Evolutionary conservation across 2,888 invertebrate genomes (phyloP).

Genomic region (Polydrusus cervinus): DNA sequence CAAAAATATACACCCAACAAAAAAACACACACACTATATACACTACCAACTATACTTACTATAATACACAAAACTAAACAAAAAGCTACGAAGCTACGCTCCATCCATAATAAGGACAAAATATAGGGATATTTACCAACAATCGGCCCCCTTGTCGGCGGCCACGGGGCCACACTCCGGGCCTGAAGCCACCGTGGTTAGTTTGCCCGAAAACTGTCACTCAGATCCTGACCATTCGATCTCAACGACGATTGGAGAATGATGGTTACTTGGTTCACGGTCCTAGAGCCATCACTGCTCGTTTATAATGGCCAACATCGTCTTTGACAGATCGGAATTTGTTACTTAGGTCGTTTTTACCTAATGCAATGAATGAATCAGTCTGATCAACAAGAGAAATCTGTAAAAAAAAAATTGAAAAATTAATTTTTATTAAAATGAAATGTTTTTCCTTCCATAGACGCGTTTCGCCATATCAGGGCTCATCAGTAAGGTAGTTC

Average conservation of each 20-base stretch:
- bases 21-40: too few species aligned
- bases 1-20: too few species aligned
- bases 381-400: not conserved
- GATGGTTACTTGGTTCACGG: not conserved
- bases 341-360: not conserved
- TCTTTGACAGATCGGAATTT: not conserved
- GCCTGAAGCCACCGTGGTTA: constrained; percentile 72
- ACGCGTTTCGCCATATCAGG: too few species aligned
- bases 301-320: constrained; percentile 1
- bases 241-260: constrained; percentile 14
- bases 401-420: not conserved
- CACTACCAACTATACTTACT: too few species aligned
- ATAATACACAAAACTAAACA: too few species aligned
- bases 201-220: constrained; percentile 40
- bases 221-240: constrained; percentile 49
- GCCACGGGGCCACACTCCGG: constrained; percentile 76
- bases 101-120: too few species aligned
- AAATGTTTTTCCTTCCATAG: too few species aligned
- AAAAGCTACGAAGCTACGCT: too few species aligned
- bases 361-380: constrained; percentile 4
- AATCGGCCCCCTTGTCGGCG: constrained; percentile 73
- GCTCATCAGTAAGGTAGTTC: too few species aligned
- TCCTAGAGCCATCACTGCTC: constrained; percentile 25
- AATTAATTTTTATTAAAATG: not conserved
- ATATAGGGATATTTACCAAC: constrained; percentile 65